A percentile compares a stretch with the other conserved stretches of the same genome.
Conservation (phyloP, 1,140 invertebrate genomes). For the Zaprionus taronus region DNA sequence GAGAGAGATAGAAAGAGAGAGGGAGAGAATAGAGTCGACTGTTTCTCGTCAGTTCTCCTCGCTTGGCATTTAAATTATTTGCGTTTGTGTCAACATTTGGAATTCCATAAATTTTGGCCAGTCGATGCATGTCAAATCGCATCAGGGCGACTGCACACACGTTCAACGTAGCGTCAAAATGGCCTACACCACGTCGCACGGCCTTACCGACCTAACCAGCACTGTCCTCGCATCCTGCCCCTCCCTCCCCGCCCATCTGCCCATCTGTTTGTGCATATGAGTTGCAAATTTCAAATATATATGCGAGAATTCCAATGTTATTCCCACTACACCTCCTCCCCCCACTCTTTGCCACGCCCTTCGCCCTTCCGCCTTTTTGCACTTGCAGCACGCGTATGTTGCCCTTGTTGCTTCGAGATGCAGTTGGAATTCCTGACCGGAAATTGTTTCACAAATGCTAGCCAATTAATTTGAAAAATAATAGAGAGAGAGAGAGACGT, state of each 20-base stretch:
- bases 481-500: constrained; percentile 30
- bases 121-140: constrained; percentile 48
- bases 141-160: constrained; percentile 38
- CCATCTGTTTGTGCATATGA: constrained; percentile 64
- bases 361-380: background rate
- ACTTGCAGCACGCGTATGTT: background rate
- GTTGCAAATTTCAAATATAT: constrained; percentile 65
- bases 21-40: constrained; percentile 41
- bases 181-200: background rate
- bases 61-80: constrained; percentile 78
- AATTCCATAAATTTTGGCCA: constrained; percentile 71
- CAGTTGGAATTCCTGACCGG: constrained; percentile 75
- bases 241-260: constrained; percentile 22
- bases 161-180: constrained; percentile 23
- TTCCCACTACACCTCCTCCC: constrained; percentile 6
- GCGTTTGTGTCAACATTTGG: constrained; percentile 77
- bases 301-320: constrained; percentile 43
- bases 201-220: background rate
- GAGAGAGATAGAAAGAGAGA: background rate
- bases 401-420: constrained; percentile 43
- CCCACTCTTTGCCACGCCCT: background rate
- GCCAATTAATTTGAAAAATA: constrained; percentile 78
- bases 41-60: constrained; percentile 62
- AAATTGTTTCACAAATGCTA: constrained; percentile 78
- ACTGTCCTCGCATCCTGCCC: background rate